Base-by-base conservation (phyloP, 2,888 invertebrate genomes). In the Eupithecia centaureata region DNA sequence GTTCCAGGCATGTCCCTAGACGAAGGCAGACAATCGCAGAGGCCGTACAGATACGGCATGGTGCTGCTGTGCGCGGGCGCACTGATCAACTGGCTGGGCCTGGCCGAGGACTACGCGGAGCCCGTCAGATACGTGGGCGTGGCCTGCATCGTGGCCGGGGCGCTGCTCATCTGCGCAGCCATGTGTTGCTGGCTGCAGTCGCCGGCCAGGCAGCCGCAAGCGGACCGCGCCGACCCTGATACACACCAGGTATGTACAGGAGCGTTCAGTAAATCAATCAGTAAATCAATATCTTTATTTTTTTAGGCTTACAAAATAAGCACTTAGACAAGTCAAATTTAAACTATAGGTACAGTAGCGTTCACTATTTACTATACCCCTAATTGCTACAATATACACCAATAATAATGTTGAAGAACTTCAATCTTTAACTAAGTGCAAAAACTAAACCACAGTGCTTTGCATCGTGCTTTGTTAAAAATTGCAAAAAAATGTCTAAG, bases 31-130 rank as follows among this genome's bases (percentile, higher is more conserved):
- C 94, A 95, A 83, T 95, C 95, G 61, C 96, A 96, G 87, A 92
- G 95, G 78, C 96, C 96, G 67, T 96, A 96, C 90, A 94, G 96
- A 70, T 96, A 96, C 82, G 96, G 96, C 77, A 95, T 96, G 95
- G 95, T 95, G 73, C 86, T 96, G 79, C 90, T 96, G 62, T 96
- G 96, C 84, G 94, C 96, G 63, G 96, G 96, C 27, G 96, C 96
- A 25, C 93, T 96, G 52, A 95, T 96, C 85, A 96, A 96, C 90
- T 96, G 96, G 96, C 90, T 96, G 72, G 96, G 96, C 28, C 90
- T 96, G 73, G 96, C 96, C 0, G 95, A 96, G 82, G 95, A 95
- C 85, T 95, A 95, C 84, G 95, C 95, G 64, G 95, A 96, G 85
- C 96, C 96, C 7, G 95, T 95, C 74, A 93, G 96, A 82, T 96